Evolutionary conservation across 2,797 vertebrate genomes (phyloP).

Genomic region (Molossus molossus): DNA sequence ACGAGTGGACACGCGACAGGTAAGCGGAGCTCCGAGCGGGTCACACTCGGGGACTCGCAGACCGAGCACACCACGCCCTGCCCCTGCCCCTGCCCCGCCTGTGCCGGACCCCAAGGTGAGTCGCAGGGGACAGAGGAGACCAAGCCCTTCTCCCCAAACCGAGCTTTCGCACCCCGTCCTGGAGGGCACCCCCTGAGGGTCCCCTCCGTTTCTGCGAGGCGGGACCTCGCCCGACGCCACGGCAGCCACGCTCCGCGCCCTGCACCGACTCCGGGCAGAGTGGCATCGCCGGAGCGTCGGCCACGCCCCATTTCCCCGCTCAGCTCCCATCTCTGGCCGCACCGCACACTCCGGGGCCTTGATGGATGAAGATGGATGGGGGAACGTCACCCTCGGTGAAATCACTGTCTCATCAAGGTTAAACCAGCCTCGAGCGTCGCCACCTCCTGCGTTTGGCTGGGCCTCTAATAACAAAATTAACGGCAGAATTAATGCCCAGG

Average conservation of each 20-base stretch:
- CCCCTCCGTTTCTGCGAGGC: background rate
- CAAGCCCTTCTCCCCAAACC: too few relatives aligned
- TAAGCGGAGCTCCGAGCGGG: background rate
- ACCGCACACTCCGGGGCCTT: conserved; percentile 96
- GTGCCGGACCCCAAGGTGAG: background rate
- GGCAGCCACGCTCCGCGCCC: background rate
- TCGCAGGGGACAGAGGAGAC: background rate
- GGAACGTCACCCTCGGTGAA: conserved; percentile 96
- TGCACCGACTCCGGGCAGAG: conserved; percentile 94
- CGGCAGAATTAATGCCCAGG: conserved; percentile 30
- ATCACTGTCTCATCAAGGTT: conserved; percentile 99
- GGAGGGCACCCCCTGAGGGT: rapidly evolving
- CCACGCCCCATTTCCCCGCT: conserved; percentile 96
- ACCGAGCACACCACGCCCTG: background rate
- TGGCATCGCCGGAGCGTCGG: conserved; percentile 93
- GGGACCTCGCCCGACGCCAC: background rate
- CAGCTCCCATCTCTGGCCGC: conserved; percentile 92
- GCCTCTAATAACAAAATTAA: conserved; percentile 87
- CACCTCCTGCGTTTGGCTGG: conserved; percentile 91
- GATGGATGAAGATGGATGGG: conserved; percentile 99
- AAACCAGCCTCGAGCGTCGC: conserved; percentile 94
- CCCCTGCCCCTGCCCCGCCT: background rate
- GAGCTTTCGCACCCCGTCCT: background rate
- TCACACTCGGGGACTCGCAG: background rate
- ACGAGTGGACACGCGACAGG: background rate